Evolutionary conservation across 1,140 invertebrate genomes (phyloP), one percentile per base, ranked within the genome.

Genomic region (Nasonia longicornis): DNA sequence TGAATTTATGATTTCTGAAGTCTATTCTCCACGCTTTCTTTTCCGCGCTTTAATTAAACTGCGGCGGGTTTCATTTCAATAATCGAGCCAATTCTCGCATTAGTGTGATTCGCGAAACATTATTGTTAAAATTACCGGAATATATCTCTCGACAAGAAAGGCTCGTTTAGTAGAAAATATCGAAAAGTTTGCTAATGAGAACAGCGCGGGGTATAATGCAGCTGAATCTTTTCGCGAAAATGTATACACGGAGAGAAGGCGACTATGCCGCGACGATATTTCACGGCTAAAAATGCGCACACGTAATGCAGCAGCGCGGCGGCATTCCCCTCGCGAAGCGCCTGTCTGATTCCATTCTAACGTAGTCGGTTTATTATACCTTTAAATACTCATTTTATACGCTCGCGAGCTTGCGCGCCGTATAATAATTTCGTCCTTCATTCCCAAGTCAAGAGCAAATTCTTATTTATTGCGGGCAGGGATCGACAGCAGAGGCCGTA

Each of bases 1-100:
- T 58, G 75, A 77, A 82, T 74, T 78, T 74, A 82, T 79, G 52
- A 79, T 78, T 74, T 82, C 42, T 11, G 74, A 82, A 82, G 42
- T 73, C 66, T 77, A 29, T 77, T 66, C 31, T 35, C 20, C 42
- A 4, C 29, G n/a, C 67, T 72, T 58, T 16, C 63, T 52, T 42
- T 73, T 42, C 35, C 6, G 38, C 8, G 26, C 63, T 29, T 76
- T 80, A 80, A 80, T 76, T 76, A 80, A 76, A 48, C 45, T 63
- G 35, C 52, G 42, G 11, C 22, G 22, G 48, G 16, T 45, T n/a
- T 70, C 77, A 26, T 31, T 71, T 81, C 77, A 81, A 77, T 81
- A 4, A 20, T 16, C 64, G 26, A 26, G 16, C 64, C 22, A 1
- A n/a, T 67, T 2, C 3, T 29, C 10, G 6, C 0, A 3, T 67